phyloP scores from a whole-genome alignment of 2,113 vertebrate species.

The Menura novaehollandiae region DNA sequence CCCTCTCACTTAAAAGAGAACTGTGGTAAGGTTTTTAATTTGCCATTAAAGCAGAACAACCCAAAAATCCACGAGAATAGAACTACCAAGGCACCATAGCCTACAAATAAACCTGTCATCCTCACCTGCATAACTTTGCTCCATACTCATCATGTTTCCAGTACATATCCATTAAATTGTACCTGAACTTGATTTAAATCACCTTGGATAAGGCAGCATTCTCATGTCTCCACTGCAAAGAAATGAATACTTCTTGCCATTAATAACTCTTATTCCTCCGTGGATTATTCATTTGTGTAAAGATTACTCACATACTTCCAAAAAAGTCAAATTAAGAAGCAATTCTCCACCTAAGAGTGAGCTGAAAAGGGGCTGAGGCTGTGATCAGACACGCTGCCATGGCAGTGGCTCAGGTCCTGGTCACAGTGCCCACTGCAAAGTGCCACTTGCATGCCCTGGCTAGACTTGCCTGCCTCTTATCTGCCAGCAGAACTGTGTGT shows the following conservation, averaged over 20 bases:
- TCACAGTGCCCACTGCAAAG: background rate
- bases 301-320: background rate
- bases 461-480: background rate
- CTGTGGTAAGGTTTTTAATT: background rate
- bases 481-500: background rate
- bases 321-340: background rate
- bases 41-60: background rate
- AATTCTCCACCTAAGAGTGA: background rate
- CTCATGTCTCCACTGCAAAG: background rate
- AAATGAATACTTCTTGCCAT: background rate
- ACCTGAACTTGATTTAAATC: background rate
- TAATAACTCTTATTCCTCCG: background rate
- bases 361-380: background rate
- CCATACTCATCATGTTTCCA: background rate
- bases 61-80: background rate
- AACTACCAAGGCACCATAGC: background rate
- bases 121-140: background rate
- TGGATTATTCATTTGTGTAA: background rate
- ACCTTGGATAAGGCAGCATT: background rate
- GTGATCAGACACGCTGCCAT: accelerated
- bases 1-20: background rate
- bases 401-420: background rate
- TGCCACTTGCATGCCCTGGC: background rate
- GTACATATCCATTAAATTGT: background rate
- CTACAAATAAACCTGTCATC: background rate